These are phyloP conservation scores for Acromyrmex charruanus DNA, from an alignment of 1,140 invertebrate genomes.

Conservation along the genomic window DNA sequence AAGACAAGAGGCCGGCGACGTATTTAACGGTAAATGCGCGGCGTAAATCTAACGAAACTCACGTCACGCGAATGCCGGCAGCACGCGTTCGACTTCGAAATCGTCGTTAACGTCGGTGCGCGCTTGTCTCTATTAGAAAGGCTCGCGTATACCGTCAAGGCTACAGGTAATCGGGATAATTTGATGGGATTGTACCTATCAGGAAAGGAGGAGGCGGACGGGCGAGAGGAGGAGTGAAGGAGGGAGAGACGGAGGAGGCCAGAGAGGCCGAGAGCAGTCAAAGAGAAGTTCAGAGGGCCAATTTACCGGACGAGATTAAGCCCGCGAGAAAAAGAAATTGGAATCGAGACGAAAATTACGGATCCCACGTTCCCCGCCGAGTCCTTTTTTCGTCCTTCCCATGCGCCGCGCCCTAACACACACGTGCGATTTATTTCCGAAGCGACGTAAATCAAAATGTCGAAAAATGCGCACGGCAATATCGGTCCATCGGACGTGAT, in stretches of 20 bases:
- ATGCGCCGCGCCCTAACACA: not conserved
- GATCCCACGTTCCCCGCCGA: slow-evolving; percentile 62
- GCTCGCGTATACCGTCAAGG: slow-evolving; percentile 79
- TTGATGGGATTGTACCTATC: slow-evolving; percentile 81
- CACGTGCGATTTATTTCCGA: slow-evolving; percentile 22
- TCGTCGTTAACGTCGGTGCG: slow-evolving; percentile 72
- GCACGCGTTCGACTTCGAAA: slow-evolving; percentile 63
- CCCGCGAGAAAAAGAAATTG: slow-evolving; percentile 79
- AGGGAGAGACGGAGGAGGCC: slow-evolving; percentile 41
- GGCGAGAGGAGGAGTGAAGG: slow-evolving; percentile 23
- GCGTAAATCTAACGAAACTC: slow-evolving; percentile 63
- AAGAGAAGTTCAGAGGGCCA: slow-evolving; percentile 71
- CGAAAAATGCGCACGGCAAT: slow-evolving; percentile 19
- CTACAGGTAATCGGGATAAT: slow-evolving; percentile 80
- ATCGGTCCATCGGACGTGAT: not conserved
- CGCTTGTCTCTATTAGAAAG: slow-evolving; percentile 76
- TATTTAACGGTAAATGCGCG: slow-evolving; percentile 43
- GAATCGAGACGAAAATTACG: slow-evolving; percentile 80
- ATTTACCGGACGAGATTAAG: slow-evolving; percentile 79
- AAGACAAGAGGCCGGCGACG: slow-evolving; percentile 19
- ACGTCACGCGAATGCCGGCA: slow-evolving; percentile 30
- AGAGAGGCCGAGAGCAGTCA: slow-evolving; percentile 67
- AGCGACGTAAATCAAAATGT: slow-evolving; percentile 48
- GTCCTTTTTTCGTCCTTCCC: slow-evolving; percentile 20
- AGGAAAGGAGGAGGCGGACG: slow-evolving; percentile 58